Conservation (phyloP, 2,797 vertebrate species). For the Danio tinwini region DNA sequence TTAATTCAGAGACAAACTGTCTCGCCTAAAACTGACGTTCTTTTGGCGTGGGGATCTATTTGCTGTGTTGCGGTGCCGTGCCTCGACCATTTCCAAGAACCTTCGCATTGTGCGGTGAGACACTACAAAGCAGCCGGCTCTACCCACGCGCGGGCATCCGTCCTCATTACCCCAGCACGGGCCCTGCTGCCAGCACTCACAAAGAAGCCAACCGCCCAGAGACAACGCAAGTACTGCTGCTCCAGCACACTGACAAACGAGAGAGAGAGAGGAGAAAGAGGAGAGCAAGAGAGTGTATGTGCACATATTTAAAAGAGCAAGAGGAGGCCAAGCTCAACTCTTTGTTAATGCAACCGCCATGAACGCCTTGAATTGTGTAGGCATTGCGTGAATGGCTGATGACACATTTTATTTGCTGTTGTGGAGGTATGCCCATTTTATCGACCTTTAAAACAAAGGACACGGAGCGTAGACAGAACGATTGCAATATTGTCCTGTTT, state of each 20-base stretch:
- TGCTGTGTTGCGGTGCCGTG: slow-evolving; percentile 51
- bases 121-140: slow-evolving; percentile 63
- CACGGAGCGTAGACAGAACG: slow-evolving; percentile 18
- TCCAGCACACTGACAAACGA: slow-evolving; percentile 52
- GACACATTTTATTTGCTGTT: slow-evolving; percentile 48
- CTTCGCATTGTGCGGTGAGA: slow-evolving; percentile 58
- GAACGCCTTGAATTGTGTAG: slow-evolving; percentile 44
- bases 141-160: slow-evolving; percentile 61
- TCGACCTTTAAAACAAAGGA: slow-evolving; percentile 34
- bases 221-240: slow-evolving; percentile 46
- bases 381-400: slow-evolving; percentile 27
- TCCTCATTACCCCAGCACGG: slow-evolving; percentile 65
- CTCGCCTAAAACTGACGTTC: slow-evolving; percentile 55
- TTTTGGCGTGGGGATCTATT: slow-evolving; percentile 57
- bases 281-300: slow-evolving; percentile 36
- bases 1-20: slow-evolving; percentile 67
- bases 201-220: slow-evolving; percentile 55
- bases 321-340: slow-evolving; percentile 42
- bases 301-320: slow-evolving; percentile 33
- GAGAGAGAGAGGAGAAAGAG: slow-evolving; percentile 26
- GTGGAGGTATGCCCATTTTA: slow-evolving; percentile 34
- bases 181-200: slow-evolving; percentile 58
- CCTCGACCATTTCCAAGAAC: slow-evolving; percentile 59
- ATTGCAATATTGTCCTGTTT: slow-evolving; percentile 34
- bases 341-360: slow-evolving; percentile 47